These are phyloP conservation scores for Crypturellus undulatus DNA, from an alignment of 2,113 vertebrate genomes.

Conservation along the genomic window DNA sequence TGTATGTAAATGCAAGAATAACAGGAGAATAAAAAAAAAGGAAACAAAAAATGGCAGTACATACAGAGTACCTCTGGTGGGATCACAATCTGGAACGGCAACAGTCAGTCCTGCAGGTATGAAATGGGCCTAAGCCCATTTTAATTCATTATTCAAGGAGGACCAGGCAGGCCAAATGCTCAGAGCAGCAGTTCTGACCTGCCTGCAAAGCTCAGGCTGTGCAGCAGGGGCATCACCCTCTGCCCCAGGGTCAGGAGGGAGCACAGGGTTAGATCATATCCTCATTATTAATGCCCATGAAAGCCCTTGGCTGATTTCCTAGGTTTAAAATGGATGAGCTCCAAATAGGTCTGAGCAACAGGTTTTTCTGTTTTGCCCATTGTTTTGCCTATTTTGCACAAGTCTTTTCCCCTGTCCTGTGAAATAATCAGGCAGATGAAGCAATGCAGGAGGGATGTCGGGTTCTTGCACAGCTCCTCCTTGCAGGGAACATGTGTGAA, in stretches of 20 bases:
- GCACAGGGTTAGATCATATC: not conserved
- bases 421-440: not conserved
- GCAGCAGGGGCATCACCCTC: rapidly evolving
- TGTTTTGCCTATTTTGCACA: not conserved
- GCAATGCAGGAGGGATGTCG: not conserved
- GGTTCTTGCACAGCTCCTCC: rapidly evolving
- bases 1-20: not conserved
- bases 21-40: not conserved
- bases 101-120: not conserved
- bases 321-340: rapidly evolving
- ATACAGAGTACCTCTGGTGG: not conserved
- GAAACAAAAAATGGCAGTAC: not conserved
- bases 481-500: rapidly evolving
- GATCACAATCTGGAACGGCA: rapidly evolving
- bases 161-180: rapidly evolving
- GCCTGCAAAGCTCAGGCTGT: rapidly evolving
- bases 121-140: not conserved
- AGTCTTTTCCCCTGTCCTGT: not conserved
- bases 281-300: not conserved
- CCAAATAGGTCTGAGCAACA: not conserved
- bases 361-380: not conserved
- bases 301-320: not conserved
- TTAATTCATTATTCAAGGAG: not conserved
- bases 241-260: not conserved
- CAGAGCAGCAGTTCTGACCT: not conserved